Conservation (phyloP, 2,797 vertebrate species). For the Cirrhinus mrigala region DNA sequence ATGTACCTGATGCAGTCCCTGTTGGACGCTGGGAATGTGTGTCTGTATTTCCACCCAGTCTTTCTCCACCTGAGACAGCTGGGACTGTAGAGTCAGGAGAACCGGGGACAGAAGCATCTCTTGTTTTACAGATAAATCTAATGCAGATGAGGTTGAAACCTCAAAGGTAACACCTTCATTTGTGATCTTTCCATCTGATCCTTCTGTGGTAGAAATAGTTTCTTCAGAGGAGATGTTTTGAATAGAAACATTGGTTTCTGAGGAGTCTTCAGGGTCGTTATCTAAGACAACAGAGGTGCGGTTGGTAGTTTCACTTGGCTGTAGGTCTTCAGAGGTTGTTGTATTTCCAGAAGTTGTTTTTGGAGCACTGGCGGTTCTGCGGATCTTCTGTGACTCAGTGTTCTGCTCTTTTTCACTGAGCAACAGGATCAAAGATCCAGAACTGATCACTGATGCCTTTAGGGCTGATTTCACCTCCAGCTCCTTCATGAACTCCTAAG, state of each 20-base stretch:
- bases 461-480: conserved; percentile 79
- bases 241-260: neutral
- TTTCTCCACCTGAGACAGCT: conserved; percentile 81
- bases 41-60: conserved; percentile 83
- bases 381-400: conserved; percentile 3
- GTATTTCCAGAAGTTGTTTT: conserved; percentile 18
- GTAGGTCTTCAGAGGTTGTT: conserved; percentile 3
- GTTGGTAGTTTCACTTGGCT: neutral
- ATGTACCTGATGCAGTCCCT: conserved; percentile 85
- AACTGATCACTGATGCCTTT: conserved; percentile 79
- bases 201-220: neutral
- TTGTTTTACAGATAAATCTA: conserved; percentile 12
- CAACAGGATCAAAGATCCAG: conserved; percentile 82
- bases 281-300: neutral
- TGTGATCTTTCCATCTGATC: neutral
- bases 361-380: neutral
- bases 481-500: conserved; percentile 86
- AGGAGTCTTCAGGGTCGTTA: neutral
- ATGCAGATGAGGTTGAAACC: neutral
- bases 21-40: conserved; percentile 79
- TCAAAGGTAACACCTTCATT: neutral
- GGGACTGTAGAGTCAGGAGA: conserved; percentile 68
- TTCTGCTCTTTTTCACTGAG: conserved; percentile 69
- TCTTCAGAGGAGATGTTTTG: neutral
- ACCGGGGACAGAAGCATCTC: conserved; percentile 29